These are phyloP conservation scores for Entomobrya multifasciata DNA, from an alignment of 2,888 invertebrate species.

Conservation along the genomic window DNA sequence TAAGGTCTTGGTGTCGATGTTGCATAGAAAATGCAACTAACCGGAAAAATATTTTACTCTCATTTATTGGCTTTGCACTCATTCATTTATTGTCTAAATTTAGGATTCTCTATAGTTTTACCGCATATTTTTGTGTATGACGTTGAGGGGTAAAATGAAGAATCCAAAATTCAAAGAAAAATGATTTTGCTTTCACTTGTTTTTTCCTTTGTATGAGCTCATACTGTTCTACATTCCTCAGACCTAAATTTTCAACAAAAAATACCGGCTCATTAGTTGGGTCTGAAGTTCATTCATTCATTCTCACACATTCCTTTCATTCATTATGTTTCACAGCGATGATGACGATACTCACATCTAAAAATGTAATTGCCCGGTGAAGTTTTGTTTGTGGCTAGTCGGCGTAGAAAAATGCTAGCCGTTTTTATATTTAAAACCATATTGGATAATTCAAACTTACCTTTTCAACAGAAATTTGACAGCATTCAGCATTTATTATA, in stretches of 20 bases:
- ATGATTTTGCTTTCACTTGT: constrained; percentile 64
- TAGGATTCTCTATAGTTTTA: constrained; percentile 14
- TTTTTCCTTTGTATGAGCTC: constrained; percentile 48
- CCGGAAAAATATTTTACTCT: constrained; percentile 19
- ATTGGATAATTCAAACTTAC: no score
- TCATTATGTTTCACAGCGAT: constrained; percentile 1
- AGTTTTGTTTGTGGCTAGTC: not conserved
- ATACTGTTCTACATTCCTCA: constrained; percentile 10
- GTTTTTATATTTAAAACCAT: no score
- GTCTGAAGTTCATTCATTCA: constrained; percentile 48
- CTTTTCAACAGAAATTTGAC: no score
- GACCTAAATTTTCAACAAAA: not conserved
- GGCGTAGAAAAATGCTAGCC: no score
- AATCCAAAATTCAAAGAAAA: constrained; percentile 9
- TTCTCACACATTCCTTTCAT: constrained; percentile 8
- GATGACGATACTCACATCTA: not conserved
- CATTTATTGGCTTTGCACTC: not conserved
- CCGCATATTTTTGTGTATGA: not conserved
- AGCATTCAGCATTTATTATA: no score
- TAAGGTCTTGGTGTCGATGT: constrained; percentile 3
- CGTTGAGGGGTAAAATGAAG: not conserved
- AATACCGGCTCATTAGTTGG: constrained; percentile 30
- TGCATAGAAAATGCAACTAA: not conserved
- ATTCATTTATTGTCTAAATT: constrained; percentile 40
- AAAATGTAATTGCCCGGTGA: not conserved